phyloP scores from a whole-genome alignment of 2,888 invertebrate genomes.

The Megaustenia siamemsis region DNA sequence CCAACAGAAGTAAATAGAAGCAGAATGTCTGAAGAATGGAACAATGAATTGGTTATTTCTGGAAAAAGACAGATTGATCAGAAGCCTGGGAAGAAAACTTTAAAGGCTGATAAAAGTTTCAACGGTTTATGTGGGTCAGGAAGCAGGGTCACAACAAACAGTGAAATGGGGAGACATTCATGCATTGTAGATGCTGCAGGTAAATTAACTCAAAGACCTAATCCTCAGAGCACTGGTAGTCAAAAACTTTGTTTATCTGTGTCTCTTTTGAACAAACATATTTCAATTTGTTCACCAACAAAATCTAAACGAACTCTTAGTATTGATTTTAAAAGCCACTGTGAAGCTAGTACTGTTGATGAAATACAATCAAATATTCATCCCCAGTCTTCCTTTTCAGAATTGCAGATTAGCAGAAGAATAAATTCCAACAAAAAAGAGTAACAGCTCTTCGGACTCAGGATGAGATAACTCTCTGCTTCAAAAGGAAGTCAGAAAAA shows the following conservation, averaged over 20 bases:
- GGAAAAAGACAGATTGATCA: not conserved
- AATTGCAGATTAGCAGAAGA: not conserved
- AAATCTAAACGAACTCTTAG: not conserved
- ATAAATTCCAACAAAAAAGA: not conserved
- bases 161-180: not conserved
- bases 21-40: not conserved
- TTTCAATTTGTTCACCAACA: not conserved
- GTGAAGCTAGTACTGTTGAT: not conserved
- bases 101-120: not conserved
- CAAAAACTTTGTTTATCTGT: not conserved
- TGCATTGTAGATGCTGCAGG: not conserved
- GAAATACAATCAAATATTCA: not conserved
- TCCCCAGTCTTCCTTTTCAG: constrained; percentile 17
- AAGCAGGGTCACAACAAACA: not conserved
- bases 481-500: not conserved
- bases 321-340: not conserved
- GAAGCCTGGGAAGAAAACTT: not conserved
- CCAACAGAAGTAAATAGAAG: not conserved
- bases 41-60: not conserved
- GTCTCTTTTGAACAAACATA: not conserved
- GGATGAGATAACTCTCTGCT: not conserved
- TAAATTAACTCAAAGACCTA: not conserved
- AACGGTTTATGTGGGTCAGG: not conserved
- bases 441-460: not conserved
- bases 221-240: not conserved